Evolutionary conservation across 2,888 invertebrate species (phyloP).

Genomic region (Terebella lapidaria): DNA sequence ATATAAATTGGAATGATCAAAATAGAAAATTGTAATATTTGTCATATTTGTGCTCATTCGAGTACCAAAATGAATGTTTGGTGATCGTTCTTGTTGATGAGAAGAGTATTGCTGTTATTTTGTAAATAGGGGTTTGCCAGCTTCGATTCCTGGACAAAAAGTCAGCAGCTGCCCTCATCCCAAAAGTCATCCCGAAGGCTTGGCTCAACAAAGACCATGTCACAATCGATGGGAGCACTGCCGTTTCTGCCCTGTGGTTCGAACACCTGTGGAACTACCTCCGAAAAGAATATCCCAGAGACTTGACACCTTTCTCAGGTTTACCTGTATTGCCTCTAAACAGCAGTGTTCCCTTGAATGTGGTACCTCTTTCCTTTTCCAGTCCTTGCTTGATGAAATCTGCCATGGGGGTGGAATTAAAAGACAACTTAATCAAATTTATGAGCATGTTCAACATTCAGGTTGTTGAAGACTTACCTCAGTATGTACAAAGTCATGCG

Average conservation of each 20-base stretch:
- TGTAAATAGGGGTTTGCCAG: too few species aligned
- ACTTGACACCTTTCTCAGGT: slow-evolving; percentile 16
- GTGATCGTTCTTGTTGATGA: too few species aligned
- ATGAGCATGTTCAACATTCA: slow-evolving; percentile 13
- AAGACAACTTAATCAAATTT: slow-evolving; percentile 1
- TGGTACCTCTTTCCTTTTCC: slow-evolving; percentile 14
- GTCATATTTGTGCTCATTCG: too few species aligned
- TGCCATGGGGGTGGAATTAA: slow-evolving; percentile 19
- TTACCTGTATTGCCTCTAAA: slow-evolving; percentile 23
- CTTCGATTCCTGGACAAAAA: slow-evolving; percentile 12
- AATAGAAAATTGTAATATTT: too few species aligned
- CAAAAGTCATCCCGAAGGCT: slow-evolving; percentile 12
- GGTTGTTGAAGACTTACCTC: slow-evolving; percentile 17
- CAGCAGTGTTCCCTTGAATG: background rate
- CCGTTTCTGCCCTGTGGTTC: slow-evolving; percentile 17
- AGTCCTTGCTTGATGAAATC: slow-evolving; percentile 3
- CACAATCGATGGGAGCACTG: background rate
- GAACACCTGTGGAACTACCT: slow-evolving; percentile 23
- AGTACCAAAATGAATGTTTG: too few species aligned
- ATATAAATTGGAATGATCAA: too few species aligned
- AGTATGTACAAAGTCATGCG: slow-evolving; percentile 18
- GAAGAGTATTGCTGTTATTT: too few species aligned
- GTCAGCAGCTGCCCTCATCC: slow-evolving; percentile 15
- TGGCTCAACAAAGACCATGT: slow-evolving; percentile 10
- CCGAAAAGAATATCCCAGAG: slow-evolving; percentile 18